A percentile compares a stretch with the other conserved stretches of the same genome.
phyloP scores from a whole-genome alignment of 2,888 invertebrate genomes.

The Dasypogon diadema region DNA sequence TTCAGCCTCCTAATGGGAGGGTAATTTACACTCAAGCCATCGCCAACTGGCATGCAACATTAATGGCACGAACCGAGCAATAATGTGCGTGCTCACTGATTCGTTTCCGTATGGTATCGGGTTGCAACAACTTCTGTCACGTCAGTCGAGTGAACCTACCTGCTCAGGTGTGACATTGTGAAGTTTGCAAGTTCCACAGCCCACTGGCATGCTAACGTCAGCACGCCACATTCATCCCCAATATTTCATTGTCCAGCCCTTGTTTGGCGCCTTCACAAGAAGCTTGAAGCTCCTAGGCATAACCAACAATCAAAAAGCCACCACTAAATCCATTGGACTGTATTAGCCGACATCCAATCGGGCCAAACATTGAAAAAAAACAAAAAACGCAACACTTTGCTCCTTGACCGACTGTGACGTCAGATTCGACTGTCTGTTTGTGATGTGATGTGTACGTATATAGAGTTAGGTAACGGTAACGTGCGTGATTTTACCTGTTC shows the following conservation, averaged over 20 bases:
- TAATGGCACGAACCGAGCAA: slow-evolving; percentile 53
- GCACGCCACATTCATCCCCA: slow-evolving; percentile 48
- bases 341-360: background rate
- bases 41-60: slow-evolving; percentile 48
- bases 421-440: slow-evolving; percentile 10
- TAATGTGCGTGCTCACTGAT: slow-evolving; percentile 54
- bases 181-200: slow-evolving; percentile 45
- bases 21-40: slow-evolving; percentile 43
- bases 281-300: background rate
- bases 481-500: slow-evolving; percentile 50
- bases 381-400: slow-evolving; percentile 18
- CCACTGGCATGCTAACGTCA: slow-evolving; percentile 33
- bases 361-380: slow-evolving; percentile 2
- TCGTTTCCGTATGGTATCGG: slow-evolving; percentile 54
- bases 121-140: slow-evolving; percentile 55
- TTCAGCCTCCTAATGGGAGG: slow-evolving; percentile 40
- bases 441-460: background rate
- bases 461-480: slow-evolving; percentile 45
- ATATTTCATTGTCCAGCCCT: background rate
- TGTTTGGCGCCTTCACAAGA: background rate
- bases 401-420: slow-evolving; percentile 42
- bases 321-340: background rate
- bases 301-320: slow-evolving; percentile 2
- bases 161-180: slow-evolving; percentile 55
- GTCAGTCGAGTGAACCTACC: slow-evolving; percentile 52